Base-by-base conservation (phyloP, 2,113 vertebrate species). In the Neogale vison region DNA sequence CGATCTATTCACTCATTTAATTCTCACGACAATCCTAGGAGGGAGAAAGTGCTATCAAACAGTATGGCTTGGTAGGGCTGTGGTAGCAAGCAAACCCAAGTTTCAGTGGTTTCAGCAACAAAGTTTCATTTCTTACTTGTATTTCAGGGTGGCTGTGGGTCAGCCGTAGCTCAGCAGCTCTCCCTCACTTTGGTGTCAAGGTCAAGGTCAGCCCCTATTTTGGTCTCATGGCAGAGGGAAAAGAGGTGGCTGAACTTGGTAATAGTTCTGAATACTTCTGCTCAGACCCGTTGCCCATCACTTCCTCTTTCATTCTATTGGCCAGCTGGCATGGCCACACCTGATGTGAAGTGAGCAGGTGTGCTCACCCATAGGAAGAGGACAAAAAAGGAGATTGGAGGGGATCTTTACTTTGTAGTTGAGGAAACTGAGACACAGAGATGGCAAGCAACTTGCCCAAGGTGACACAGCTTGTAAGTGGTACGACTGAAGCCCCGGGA, bases 281-380 rank as follows among this genome's bases (percentile, higher is more conserved):
- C 65, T 29, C 90, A 47, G 39, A 36, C 39, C 4, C 0, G 6
- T 21, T 17, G 90, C 55, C 89, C 52, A 17, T 85, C 24, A 21
- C n/a, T 85, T 24, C 23, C 42, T 52, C 23, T 65, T 20, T 4
- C 5, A 3, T 34, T 52, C 57, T 2, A 1, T 52, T 4, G 8
- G 39, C 3, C 34, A 6, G 23, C 17, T 72, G 4, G 2, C 24
- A 72, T 0, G 29, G 39, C 17, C 29, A 12, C 10, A 5, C 17
- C 57, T 50, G 52, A 29, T 55, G 4, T 13, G 20, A n/a, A 39
- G 36, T 71, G 20, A 29, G 10, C n/a, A 9, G 59, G 65, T 45
- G 65, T 69, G 7, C 18, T 55, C 7, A 20, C 47, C 18, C 17
- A 57, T 3, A 34, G 8, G 21, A 10, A 12, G 71, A 57, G 26